Percentiles rank a stretch among this genome's conserved stretches.
Conservation (phyloP, 2,797 vertebrate species). For the Neostethus bicornis region DNA sequence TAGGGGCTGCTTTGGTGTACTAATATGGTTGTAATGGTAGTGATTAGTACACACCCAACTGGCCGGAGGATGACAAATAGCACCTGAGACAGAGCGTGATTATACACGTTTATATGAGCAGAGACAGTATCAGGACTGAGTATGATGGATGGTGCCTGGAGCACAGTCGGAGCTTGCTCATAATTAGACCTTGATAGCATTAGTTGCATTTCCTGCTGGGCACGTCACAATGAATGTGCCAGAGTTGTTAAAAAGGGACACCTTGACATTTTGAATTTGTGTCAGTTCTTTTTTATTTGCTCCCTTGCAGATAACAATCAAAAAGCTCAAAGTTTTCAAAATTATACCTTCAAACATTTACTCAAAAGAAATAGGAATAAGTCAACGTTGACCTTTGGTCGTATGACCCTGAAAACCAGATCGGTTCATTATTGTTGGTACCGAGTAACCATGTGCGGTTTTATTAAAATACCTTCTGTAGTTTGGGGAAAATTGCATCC, state of each 20-base stretch:
- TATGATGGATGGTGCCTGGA: constrained; percentile 63
- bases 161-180: constrained; percentile 55
- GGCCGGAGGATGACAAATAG: constrained; percentile 68
- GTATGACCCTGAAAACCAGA: too few relatives aligned
- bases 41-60: constrained; percentile 62
- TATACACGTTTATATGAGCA: constrained; percentile 54
- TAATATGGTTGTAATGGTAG: constrained; percentile 55
- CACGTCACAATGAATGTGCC: constrained; percentile 60
- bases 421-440: too few relatives aligned
- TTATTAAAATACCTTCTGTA: too few relatives aligned
- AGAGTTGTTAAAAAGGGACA: constrained; percentile 53
- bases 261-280: constrained; percentile 38
- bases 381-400: too few relatives aligned
- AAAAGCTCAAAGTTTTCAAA: not conserved
- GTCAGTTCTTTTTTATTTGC: constrained; percentile 20
- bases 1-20: constrained; percentile 39
- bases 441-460: too few relatives aligned
- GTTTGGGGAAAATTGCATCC: too few relatives aligned
- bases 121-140: constrained; percentile 63
- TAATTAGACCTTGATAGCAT: constrained; percentile 69
- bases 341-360: constrained; percentile 5
- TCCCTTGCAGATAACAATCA: constrained; percentile 16
- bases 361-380: not conserved
- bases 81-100: constrained; percentile 61
- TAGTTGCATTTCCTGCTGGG: constrained; percentile 60